A percentile compares a stretch with the other conserved stretches of the same genome.
These are phyloP conservation scores for Drosophila gunungcola DNA, from an alignment of 1,140 invertebrate genomes.

Conservation along the genomic window DNA sequence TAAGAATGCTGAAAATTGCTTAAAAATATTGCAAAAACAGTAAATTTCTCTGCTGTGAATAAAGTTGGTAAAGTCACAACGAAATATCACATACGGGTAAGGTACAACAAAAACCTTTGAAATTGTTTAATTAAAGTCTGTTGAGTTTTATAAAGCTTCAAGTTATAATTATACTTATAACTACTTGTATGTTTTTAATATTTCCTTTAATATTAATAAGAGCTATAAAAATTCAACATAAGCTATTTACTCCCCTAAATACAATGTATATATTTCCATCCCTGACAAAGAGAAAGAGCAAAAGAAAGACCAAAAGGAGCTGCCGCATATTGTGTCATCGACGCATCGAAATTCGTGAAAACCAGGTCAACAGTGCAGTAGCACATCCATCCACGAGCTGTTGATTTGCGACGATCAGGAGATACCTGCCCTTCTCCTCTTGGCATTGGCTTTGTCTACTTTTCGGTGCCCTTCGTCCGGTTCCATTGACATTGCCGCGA, in stretches of 20 bases:
- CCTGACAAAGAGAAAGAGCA: slow-evolving; percentile 7
- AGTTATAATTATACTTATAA: no score
- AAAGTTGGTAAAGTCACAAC: no score
- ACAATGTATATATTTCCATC: background rate
- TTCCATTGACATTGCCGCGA: slow-evolving; percentile 38
- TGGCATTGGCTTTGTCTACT: slow-evolving; percentile 56
- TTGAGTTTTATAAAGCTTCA: no score
- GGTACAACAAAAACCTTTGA: no score
- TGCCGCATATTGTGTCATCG: slow-evolving; percentile 52
- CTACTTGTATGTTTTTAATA: no score
- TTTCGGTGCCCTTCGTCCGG: slow-evolving; percentile 58
- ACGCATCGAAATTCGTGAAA: slow-evolving; percentile 36
- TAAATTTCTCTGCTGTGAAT: no score
- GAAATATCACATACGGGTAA: no score
- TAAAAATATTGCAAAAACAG: no score
- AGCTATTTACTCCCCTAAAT: no score
- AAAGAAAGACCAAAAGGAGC: slow-evolving; percentile 18
- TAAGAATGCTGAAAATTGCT: background rate
- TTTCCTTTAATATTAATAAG: no score
- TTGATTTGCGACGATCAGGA: slow-evolving; percentile 25
- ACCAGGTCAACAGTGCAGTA: slow-evolving; percentile 76
- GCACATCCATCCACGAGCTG: slow-evolving; percentile 41
- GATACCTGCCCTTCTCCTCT: slow-evolving; percentile 16
- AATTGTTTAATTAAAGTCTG: no score
- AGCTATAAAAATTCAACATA: no score